These are phyloP conservation scores for Erinaceus europaeus DNA, from an alignment of 2,113 vertebrate species.

Conservation along the genomic window DNA sequence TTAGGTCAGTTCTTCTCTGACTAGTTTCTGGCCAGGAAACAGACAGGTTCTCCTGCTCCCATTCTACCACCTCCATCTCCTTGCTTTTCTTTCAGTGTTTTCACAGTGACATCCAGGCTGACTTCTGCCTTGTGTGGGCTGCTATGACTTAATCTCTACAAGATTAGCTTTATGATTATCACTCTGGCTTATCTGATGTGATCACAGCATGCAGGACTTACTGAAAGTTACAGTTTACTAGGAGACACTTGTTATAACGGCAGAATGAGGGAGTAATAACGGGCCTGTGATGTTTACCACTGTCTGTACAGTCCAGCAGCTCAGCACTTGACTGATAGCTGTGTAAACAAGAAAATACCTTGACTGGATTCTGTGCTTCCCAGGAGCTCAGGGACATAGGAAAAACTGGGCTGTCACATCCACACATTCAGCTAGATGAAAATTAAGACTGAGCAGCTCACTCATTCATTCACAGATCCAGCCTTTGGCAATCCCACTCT, in stretches of 20 bases:
- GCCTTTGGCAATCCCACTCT: neutral
- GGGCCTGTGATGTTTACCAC: neutral
- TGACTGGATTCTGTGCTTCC: neutral
- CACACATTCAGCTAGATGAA: neutral
- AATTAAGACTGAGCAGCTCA: neutral
- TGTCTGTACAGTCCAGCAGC: neutral
- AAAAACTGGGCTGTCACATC: neutral
- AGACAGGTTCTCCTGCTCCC: rapidly evolving
- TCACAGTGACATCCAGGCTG: neutral
- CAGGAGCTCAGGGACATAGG: neutral
- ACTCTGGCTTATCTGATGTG: neutral
- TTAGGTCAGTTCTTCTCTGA: no score
- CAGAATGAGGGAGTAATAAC: conserved; percentile 51
- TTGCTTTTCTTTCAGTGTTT: neutral
- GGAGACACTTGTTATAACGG: conserved; percentile 53
- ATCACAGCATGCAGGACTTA: conserved; percentile 12
- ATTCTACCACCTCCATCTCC: neutral
- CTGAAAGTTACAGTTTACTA: conserved; percentile 10
- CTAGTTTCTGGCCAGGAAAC: neutral
- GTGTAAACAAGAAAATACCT: neutral
- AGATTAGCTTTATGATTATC: conserved; percentile 10
- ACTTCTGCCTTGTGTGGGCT: neutral
- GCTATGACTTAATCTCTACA: conserved; percentile 30
- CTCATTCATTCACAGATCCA: neutral
- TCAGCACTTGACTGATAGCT: conserved; percentile 45